Percentiles rank a stretch among this genome's conserved stretches.
These are phyloP conservation scores for Liopterus haemorrhoidalis DNA, from an alignment of 2,888 invertebrate species.

Conservation along the genomic window DNA sequence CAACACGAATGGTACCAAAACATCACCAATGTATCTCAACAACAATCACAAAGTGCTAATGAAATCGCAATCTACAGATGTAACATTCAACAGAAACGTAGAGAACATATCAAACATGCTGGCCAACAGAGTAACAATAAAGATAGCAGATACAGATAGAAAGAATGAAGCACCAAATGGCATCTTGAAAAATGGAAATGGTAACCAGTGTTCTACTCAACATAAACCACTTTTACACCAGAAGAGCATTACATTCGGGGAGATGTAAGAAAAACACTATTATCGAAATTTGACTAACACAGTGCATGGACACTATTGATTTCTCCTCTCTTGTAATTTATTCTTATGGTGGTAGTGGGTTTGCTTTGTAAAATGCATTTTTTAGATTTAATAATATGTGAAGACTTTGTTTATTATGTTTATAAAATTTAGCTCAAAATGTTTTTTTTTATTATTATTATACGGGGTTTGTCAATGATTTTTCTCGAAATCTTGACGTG, in stretches of 20 bases:
- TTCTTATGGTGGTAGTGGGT: conserved; percentile 13
- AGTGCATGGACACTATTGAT: not conserved
- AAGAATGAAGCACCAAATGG: conserved; percentile 46
- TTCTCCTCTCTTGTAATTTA: conserved; percentile 11
- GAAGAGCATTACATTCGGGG: conserved; percentile 48
- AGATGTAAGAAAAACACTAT: conserved; percentile 42
- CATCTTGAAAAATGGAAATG: conserved; percentile 48
- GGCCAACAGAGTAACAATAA: conserved; percentile 42
- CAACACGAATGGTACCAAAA: conserved; percentile 30
- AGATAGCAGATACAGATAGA: conserved; percentile 34
- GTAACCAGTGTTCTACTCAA: conserved; percentile 33
- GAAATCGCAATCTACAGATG: conserved; percentile 40
- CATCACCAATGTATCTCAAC: not conserved
- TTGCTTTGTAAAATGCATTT: not conserved
- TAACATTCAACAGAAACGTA: conserved; percentile 34
- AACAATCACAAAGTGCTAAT: conserved; percentile 37
- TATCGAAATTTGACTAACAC: conserved; percentile 19
- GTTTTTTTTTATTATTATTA: no score
- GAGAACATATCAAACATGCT: conserved; percentile 33
- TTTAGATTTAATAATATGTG: no score
- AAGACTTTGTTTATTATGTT: no score
- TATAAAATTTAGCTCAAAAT: no score
- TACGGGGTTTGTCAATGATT: no score
- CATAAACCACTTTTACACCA: conserved; percentile 42
- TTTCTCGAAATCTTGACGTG: no score